Percentiles rank a stretch among this genome's conserved stretches.
Conservation (phyloP, 2,113 vertebrate genomes). For the Cynopterus brachyotis region DNA sequence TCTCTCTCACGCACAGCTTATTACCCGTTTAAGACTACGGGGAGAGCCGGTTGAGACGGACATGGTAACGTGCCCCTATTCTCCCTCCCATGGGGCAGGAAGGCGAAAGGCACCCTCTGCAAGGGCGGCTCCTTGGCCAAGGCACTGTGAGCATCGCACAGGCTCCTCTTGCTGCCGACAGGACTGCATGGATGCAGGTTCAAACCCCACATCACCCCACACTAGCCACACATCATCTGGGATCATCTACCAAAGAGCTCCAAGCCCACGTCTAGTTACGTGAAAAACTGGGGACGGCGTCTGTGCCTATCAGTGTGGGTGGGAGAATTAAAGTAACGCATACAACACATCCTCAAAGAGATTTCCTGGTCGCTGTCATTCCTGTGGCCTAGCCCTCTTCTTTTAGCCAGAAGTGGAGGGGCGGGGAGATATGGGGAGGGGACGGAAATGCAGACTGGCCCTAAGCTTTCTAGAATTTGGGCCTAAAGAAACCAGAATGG, state of each 20-base stretch:
- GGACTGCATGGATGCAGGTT: neutral
- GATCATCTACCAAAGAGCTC: no score
- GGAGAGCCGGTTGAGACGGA: neutral
- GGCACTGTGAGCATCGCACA: neutral
- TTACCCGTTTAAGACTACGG: neutral
- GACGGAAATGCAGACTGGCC: neutral
- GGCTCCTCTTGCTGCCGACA: neutral
- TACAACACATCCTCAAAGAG: neutral
- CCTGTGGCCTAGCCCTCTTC: neutral
- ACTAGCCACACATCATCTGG: neutral
- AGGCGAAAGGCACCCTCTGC: neutral
- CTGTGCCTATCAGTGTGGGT: neutral
- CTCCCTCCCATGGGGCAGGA: rapidly evolving
- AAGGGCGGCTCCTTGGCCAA: neutral
- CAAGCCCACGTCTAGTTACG: neutral
- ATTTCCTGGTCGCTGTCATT: no score
- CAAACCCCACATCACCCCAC: neutral
- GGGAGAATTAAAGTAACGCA: neutral
- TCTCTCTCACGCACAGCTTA: neutral
- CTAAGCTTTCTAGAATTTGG: neutral
- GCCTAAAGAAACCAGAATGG: neutral
- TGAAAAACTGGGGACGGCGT: neutral
- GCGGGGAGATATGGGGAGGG: no score
- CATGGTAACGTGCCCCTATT: rapidly evolving
- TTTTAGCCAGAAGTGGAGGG: neutral